Evolutionary conservation across 2,797 vertebrate species (phyloP).

Genomic region (Lophotriccus pileatus): DNA sequence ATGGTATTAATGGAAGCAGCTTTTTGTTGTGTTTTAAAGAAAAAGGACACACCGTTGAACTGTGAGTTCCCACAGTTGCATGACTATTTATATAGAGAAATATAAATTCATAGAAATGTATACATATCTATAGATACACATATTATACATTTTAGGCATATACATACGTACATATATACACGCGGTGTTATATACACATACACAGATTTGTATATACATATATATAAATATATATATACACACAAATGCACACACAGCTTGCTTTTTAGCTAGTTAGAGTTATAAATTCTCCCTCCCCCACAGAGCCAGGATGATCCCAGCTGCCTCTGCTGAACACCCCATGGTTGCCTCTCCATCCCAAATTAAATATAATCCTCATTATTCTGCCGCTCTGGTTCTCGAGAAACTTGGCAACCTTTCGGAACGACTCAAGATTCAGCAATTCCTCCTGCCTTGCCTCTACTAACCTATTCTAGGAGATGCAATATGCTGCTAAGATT

Average conservation of each 20-base stretch:
- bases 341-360: neutral
- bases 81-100: slow-evolving; percentile 65
- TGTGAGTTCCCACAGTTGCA: neutral
- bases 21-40: neutral
- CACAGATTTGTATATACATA: slow-evolving; percentile 55
- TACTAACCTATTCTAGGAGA: slow-evolving; percentile 8
- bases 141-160: slow-evolving; percentile 50
- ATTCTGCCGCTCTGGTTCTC: slow-evolving; percentile 15
- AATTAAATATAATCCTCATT: slow-evolving; percentile 47
- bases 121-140: slow-evolving; percentile 60
- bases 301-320: neutral
- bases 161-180: slow-evolving; percentile 66
- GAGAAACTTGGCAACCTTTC: slow-evolving; percentile 44
- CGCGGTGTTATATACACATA: slow-evolving; percentile 13
- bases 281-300: slow-evolving; percentile 18
- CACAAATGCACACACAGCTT: neutral
- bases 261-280: slow-evolving; percentile 12
- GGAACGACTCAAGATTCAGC: neutral
- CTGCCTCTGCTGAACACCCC: slow-evolving; percentile 35
- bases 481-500: neutral
- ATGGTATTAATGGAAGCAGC: neutral
- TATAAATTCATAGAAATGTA: slow-evolving; percentile 67
- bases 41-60: neutral
- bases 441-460: slow-evolving; percentile 15
- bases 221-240: slow-evolving; percentile 34